Conservation (phyloP, 2,797 vertebrate species). For the Brachyalestes nurse region DNA sequence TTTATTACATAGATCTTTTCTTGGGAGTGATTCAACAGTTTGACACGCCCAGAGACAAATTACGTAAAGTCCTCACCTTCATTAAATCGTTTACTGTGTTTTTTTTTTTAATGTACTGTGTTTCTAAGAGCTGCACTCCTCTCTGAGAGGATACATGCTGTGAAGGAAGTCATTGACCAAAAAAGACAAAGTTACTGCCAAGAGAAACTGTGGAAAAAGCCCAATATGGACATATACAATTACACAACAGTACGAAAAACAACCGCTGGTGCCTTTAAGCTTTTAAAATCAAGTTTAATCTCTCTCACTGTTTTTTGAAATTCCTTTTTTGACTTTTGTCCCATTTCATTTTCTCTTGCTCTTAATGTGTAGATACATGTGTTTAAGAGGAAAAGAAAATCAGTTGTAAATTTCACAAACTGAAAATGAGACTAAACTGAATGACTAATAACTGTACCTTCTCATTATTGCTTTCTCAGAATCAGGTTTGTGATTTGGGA, state of each 20-base stretch:
- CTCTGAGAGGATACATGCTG: neutral
- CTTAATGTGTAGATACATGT: neutral
- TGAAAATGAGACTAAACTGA: slow-evolving; percentile 8
- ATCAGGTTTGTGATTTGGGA: slow-evolving; percentile 74
- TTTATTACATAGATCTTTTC: neutral
- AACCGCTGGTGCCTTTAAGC: neutral
- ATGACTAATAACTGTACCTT: slow-evolving; percentile 63
- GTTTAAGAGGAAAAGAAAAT: neutral
- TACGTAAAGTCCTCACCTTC: neutral
- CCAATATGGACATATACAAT: neutral
- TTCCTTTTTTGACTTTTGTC: too few relatives aligned
- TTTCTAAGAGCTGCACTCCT: neutral
- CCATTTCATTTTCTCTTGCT: neutral
- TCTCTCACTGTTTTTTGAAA: too few relatives aligned
- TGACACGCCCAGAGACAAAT: neutral
- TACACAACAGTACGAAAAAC: neutral
- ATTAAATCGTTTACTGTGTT: neutral
- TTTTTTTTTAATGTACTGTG: slow-evolving; percentile 4
- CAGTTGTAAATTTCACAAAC: neutral
- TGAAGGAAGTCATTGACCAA: neutral
- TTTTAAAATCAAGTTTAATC: neutral
- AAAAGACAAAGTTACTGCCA: neutral
- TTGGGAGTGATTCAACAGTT: slow-evolving; percentile 4
- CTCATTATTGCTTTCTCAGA: slow-evolving; percentile 79
- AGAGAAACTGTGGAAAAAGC: neutral